phyloP scores from a whole-genome alignment of 2,797 vertebrate species.

The Austrolebias charrua region DNA sequence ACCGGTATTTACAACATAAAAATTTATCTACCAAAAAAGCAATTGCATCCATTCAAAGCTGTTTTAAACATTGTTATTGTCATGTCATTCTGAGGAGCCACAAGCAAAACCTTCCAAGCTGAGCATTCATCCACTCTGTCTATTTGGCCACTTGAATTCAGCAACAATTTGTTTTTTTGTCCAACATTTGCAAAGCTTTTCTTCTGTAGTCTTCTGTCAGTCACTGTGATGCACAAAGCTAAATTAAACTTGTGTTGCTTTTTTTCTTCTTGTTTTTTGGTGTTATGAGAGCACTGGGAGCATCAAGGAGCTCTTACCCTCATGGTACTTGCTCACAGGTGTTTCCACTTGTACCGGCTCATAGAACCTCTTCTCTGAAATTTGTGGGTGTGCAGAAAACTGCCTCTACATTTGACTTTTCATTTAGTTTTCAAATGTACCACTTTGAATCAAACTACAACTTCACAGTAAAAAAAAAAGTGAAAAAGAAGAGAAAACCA shows the following conservation, averaged over 20 bases:
- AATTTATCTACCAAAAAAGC: too few species aligned
- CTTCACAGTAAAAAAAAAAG: too few species aligned
- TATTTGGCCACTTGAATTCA: slow-evolving; percentile 17
- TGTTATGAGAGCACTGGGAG: slow-evolving; percentile 6
- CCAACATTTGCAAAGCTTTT: background rate
- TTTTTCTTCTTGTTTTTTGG: slow-evolving; percentile 3
- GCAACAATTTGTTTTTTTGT: slow-evolving; percentile 9
- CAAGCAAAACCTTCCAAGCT: too few species aligned
- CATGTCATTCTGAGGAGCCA: too few species aligned
- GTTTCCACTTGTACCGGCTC: slow-evolving; percentile 33
- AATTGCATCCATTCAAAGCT: too few species aligned
- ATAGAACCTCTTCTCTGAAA: slow-evolving; percentile 40
- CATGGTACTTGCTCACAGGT: slow-evolving; percentile 22
- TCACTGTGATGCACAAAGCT: slow-evolving; percentile 13
- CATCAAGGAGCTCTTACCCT: slow-evolving; percentile 19
- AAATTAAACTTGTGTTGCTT: background rate
- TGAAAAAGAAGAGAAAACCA: too few species aligned
- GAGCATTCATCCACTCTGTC: slow-evolving; percentile 17
- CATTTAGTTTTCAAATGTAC: background rate
- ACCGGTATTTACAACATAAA: too few species aligned
- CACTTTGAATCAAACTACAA: too few species aligned
- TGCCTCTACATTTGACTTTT: slow-evolving; percentile 23
- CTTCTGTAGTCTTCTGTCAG: slow-evolving; percentile 1
- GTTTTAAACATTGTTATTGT: too few species aligned
- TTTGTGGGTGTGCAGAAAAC: slow-evolving; percentile 14